Conservation (phyloP, 2,113 vertebrate species). For the Cepphus grylle region DNA sequence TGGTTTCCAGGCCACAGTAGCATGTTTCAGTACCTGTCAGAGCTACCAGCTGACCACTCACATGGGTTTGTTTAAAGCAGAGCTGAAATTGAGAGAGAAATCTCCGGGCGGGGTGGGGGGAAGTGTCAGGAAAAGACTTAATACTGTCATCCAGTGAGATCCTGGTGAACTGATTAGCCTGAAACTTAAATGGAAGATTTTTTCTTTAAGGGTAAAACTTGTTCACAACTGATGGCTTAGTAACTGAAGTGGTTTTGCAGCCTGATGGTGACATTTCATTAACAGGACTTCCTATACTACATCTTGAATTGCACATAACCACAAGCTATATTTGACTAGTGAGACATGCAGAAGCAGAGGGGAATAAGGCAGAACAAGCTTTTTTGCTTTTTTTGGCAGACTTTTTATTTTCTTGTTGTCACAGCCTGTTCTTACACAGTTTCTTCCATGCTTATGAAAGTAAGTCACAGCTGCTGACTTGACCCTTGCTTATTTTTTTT, state of each 20-base stretch:
- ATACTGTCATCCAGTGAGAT: neutral
- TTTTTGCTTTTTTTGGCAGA: neutral
- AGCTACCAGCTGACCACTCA: neutral
- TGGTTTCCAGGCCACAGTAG: neutral
- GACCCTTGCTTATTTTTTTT: neutral
- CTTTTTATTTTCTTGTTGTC: neutral
- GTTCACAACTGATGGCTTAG: neutral
- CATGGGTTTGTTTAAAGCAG: neutral
- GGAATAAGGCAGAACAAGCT: neutral
- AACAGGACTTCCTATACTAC: neutral
- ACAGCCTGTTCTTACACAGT: neutral
- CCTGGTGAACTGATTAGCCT: neutral
- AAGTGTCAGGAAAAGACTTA: neutral
- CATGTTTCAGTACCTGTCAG: neutral
- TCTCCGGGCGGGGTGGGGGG: fast-evolving
- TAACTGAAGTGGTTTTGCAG: neutral
- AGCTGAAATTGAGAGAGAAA: neutral
- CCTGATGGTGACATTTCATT: neutral
- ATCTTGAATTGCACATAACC: neutral
- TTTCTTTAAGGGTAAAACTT: neutral
- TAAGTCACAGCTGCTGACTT: neutral
- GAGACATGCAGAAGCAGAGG: neutral
- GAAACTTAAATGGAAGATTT: neutral
- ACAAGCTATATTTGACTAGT: neutral
- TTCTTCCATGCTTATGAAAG: neutral